Base-by-base conservation (phyloP, 1,140 invertebrate genomes). In the Anastrepha ludens region DNA sequence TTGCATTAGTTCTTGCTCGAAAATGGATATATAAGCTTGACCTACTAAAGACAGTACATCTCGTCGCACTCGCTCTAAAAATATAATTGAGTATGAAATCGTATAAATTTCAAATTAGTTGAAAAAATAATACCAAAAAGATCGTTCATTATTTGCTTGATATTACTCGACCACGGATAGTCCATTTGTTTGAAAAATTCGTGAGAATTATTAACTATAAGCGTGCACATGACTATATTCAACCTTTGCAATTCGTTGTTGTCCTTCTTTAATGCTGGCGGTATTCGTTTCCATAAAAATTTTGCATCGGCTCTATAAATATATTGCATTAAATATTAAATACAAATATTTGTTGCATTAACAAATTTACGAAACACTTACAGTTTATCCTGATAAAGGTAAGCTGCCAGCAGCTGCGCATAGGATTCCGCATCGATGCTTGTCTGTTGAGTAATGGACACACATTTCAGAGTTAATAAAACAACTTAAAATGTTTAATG, bases 1-100 rank as follows among this genome's bases (percentile, higher is more conserved):
- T 55, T 81, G 17, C 47, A 81, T 81, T 47, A 81, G 17, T 7
- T 81, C 74, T 55, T 81, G n/a, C 44, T 81, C 74, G n/a, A 81
- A 81, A 81, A 81, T 81, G n/a, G 74, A 81, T 55, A 81, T 81
- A 81, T 81, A 81, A 55, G 74, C 74, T 81, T 81, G 74, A 11
- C 74, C 74, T 20, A 81, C 74, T 13, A 81, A 55, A 55, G 44
- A 3, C 11, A 81, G 29, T 55, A 81, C 74, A 55, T 81, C 74
- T 1, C n/a, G 6, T 3, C 50, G 44, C 47, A 81, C 47, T 81
- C 74, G 74, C 47, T 81, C 74, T 81, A 29, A 55, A 29, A 81
- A 81, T 29, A 55, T 29, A 11, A 55, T 62, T 62, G 47, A 44
- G 5, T 67, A 39, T 47, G 8, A 74, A 41, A 55, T 74, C 6